phyloP scores from a whole-genome alignment of 2,888 invertebrate genomes.

The Xestia xanthographa region DNA sequence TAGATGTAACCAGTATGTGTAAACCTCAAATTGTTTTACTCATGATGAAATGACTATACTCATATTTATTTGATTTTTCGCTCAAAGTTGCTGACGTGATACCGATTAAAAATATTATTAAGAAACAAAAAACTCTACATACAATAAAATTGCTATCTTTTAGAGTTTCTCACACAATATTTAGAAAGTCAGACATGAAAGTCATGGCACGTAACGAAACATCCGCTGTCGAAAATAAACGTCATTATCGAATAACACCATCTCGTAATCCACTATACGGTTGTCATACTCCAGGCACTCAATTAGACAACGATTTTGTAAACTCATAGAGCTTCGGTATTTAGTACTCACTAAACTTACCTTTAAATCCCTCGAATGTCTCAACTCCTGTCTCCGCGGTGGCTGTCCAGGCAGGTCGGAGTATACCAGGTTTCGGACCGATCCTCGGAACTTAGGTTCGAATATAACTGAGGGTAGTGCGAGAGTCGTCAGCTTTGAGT shows the following conservation, averaged over 20 bases:
- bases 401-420: constrained; percentile 95
- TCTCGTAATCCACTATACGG: neutral
- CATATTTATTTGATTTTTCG: too few species aligned
- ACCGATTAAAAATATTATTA: too few species aligned
- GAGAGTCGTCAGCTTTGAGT: constrained; percentile 95
- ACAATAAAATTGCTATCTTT: too few species aligned
- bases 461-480: constrained; percentile 97
- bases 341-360: constrained; percentile 81
- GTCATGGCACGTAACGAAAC: neutral
- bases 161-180: neutral
- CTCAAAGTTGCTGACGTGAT: too few species aligned
- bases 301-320: neutral
- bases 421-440: constrained; percentile 97
- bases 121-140: too few species aligned
- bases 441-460: constrained; percentile 97
- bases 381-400: constrained; percentile 95
- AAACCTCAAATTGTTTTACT: too few species aligned
- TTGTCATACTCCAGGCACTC: neutral
- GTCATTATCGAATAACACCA: too few species aligned
- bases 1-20: too few species aligned
- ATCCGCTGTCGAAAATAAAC: neutral
- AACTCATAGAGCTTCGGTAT: too few species aligned
- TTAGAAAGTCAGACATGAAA: neutral
- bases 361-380: constrained; percentile 95
- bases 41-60: too few species aligned